Base-by-base conservation (phyloP, 2,113 vertebrate species). In the Crotalus helleri region DNA sequence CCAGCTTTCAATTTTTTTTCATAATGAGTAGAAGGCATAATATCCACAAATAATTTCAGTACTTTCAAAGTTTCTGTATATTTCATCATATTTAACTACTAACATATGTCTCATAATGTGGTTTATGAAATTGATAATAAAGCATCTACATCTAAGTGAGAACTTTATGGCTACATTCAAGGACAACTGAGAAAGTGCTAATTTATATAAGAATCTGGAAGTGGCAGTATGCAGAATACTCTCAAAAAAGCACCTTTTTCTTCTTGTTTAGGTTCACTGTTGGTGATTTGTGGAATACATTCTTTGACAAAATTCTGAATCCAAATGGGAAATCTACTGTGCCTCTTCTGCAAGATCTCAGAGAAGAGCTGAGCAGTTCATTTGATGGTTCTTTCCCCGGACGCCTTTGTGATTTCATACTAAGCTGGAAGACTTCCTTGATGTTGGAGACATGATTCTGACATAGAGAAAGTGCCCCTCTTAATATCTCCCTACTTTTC, bases 291-390 rank as follows among this genome's bases (percentile, higher is more conserved):
- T 98, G 98, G 98, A 97, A 91, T 94, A 97, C 96, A 74, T 96
- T 98, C 95, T 97, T 98, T 95, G 95, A 90, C 94, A 97, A 94
- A 96, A 96, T 98, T 95, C 96, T 98, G 95, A 98, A 98, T 96
- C 93, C 97, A 93, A 95, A 93, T 94, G 96, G 94, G 85, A 97
- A 96, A 94, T 91, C 96, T 91, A 97, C 98, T 13, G 95, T 96
- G 91, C 93, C 94, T 94, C 95, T 98, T 91, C 97, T 98, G 95
- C 95, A 92, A 91, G 97, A 97, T 46, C 89, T 98, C 10, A 97
- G 95, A 93, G 94, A 97, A 89, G 96, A 97, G 93, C 95, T 98
- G 85, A 96, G 26, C 90, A 94, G 39, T 92, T 92, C 94, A 93
- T 98, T 97, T 97, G 97, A 97, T 91, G 94, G 94, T 94, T 87